A percentile compares a stretch with the other conserved stretches of the same genome.
Evolutionary conservation across 2,113 vertebrate genomes (phyloP).

Genomic region (Otis tarda): DNA sequence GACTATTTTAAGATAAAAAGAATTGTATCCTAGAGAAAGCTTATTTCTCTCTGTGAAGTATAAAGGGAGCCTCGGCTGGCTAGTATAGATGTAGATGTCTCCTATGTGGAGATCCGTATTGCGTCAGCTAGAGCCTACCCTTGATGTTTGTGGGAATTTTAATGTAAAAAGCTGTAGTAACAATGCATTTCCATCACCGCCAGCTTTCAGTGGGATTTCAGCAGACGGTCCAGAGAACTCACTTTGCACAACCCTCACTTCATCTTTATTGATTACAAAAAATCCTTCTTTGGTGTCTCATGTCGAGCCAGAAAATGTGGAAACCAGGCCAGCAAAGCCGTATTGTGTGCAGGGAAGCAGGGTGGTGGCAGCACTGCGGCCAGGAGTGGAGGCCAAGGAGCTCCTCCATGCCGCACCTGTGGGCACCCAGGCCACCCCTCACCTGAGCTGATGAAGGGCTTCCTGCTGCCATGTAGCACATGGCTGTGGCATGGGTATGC

Average conservation of each 20-base stretch:
- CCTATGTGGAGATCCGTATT: background rate
- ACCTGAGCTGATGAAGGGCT: background rate
- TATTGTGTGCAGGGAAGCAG: fast-evolving
- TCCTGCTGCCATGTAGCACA: fast-evolving
- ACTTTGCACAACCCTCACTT: background rate
- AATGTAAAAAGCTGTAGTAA: background rate
- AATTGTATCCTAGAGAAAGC: background rate
- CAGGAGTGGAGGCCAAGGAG: fast-evolving
- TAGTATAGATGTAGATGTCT: background rate
- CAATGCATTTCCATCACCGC: background rate
- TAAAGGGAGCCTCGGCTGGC: background rate
- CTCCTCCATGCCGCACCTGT: fast-evolving
- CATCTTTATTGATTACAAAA: background rate
- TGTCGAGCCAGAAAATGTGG: background rate
- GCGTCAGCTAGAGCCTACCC: background rate
- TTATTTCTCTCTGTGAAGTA: background rate
- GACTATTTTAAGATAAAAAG: constrained; percentile 23
- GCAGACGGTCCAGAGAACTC: background rate
- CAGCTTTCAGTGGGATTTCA: background rate
- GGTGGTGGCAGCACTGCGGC: background rate
- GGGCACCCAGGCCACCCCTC: background rate
- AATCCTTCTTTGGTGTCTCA: background rate
- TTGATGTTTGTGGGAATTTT: background rate
- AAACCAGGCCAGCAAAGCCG: background rate
- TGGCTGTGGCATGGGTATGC: background rate